Evolutionary conservation across 2,888 invertebrate genomes (phyloP).

Genomic region (Yponomeuta malinellus): DNA sequence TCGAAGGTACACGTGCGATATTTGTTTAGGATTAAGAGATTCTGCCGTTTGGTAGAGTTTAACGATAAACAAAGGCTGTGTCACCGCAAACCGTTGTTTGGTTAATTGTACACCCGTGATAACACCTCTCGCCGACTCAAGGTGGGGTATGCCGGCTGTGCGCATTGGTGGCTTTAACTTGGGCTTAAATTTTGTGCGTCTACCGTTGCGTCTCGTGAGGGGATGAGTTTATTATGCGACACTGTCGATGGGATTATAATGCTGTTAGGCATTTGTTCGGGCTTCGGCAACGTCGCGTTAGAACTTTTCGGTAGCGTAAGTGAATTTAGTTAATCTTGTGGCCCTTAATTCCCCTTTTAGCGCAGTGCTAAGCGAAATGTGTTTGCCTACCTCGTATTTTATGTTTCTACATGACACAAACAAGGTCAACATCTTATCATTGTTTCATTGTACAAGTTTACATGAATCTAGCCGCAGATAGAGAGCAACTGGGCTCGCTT

Average conservation of each 20-base stretch:
- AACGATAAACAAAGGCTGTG: slow-evolving; percentile 65
- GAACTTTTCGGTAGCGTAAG: not conserved
- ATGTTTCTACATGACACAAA: too few species aligned
- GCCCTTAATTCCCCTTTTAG: too few species aligned
- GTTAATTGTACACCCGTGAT: slow-evolving; percentile 67
- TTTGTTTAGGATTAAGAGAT: slow-evolving; percentile 72
- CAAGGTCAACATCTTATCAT: too few species aligned
- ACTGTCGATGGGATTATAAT: not conserved
- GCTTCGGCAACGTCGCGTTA: not conserved
- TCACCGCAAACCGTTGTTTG: slow-evolving; percentile 64
- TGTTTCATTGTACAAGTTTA: not conserved
- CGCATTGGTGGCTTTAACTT: not conserved
- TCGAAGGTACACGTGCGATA: slow-evolving; percentile 37
- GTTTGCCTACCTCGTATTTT: too few species aligned
- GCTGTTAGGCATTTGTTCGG: slow-evolving; percentile 2
- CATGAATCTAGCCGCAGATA: not conserved
- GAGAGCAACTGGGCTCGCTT: not conserved
- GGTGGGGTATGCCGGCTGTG: slow-evolving; percentile 25
- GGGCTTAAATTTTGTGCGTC: not conserved
- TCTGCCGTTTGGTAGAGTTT: slow-evolving; percentile 52
- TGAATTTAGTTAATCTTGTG: not conserved
- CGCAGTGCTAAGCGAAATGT: too few species aligned
- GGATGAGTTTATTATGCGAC: not conserved
- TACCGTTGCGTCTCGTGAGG: slow-evolving; percentile 3
- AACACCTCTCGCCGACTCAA: slow-evolving; percentile 45